Conservation (phyloP, 2,797 vertebrate genomes). For the Micrastur ruficollis region DNA sequence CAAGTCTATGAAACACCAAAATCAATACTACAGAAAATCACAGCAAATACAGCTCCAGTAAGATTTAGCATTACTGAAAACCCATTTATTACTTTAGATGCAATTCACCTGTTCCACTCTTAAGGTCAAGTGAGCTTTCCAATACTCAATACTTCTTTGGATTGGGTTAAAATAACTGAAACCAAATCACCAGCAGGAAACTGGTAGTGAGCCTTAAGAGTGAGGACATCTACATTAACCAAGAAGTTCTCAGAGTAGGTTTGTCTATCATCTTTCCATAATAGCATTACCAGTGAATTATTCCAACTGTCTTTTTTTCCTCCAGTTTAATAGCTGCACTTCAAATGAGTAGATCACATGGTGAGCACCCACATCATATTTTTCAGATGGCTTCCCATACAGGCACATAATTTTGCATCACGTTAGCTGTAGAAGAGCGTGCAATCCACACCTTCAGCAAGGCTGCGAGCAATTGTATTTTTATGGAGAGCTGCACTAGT, state of each 20-base stretch:
- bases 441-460: neutral
- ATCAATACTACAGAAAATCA: neutral
- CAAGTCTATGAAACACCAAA: neutral
- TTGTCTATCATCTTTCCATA: neutral
- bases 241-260: neutral
- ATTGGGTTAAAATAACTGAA: neutral
- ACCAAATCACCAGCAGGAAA: neutral
- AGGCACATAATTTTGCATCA: neutral
- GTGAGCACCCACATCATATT: rapidly evolving
- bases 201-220: neutral
- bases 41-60: neutral
- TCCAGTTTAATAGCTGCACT: neutral
- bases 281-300: neutral
- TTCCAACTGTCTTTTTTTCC: neutral
- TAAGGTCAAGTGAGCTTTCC: neutral
- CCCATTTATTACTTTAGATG: neutral
- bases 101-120: neutral
- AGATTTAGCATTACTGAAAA: neutral
- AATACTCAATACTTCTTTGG: neutral
- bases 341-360: rapidly evolving
- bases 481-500: neutral
- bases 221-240: neutral
- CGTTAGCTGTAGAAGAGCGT: rapidly evolving
- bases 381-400: neutral
- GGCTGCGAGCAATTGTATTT: neutral